phyloP scores from a whole-genome alignment of 2,797 vertebrate species.

The Phoebastria nigripes region DNA sequence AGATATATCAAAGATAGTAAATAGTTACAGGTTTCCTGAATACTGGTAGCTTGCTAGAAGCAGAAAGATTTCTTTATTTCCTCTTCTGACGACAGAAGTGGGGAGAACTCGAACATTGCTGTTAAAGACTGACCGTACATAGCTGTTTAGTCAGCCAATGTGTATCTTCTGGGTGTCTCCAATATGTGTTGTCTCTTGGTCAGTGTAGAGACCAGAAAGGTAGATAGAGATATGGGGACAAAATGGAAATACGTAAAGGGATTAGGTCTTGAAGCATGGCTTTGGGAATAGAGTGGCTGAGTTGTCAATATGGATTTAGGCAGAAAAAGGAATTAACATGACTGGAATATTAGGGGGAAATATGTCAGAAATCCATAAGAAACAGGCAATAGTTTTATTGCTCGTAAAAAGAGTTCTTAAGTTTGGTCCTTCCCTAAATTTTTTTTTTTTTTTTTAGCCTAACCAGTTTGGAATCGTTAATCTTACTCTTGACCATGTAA shows the following conservation, averaged over 20 bases:
- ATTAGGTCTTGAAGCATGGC: background rate
- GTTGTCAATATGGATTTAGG: background rate
- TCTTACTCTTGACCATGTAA: background rate
- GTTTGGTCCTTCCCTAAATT: background rate
- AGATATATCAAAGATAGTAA: background rate
- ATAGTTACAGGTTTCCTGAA: background rate
- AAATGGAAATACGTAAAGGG: background rate
- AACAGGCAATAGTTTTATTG: background rate
- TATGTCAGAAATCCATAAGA: background rate
- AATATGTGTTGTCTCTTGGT: background rate
- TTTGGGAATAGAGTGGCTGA: background rate
- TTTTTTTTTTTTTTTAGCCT: background rate
- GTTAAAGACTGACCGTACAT: background rate
- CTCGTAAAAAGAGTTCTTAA: background rate
- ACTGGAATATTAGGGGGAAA: background rate
- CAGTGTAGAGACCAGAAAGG: background rate
- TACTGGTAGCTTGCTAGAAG: background rate
- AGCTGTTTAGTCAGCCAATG: background rate
- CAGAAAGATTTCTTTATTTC: background rate
- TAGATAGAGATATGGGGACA: background rate
- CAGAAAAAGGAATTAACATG: background rate
- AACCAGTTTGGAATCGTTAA: background rate
- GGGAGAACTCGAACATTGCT: background rate
- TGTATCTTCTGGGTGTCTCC: background rate
- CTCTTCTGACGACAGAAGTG: background rate